Evolutionary conservation across 2,797 vertebrate genomes (phyloP).

Genomic region (Cirrhinus molitorella): DNA sequence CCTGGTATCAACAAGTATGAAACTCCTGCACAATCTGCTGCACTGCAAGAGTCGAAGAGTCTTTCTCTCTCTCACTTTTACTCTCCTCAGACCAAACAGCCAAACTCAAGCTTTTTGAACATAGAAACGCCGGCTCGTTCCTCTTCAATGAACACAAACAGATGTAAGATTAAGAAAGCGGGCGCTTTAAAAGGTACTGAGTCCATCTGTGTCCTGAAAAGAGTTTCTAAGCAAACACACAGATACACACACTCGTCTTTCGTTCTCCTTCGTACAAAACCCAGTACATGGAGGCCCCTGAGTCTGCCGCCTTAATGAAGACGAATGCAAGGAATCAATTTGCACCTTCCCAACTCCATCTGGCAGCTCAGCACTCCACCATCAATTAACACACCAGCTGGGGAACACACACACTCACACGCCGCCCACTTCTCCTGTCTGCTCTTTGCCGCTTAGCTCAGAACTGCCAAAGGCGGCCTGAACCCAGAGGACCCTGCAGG

Average conservation of each 20-base stretch:
- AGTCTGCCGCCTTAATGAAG: constrained; percentile 81
- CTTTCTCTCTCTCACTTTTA: neutral
- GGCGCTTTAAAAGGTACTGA: neutral
- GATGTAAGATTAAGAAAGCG: neutral
- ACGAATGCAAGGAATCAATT: constrained; percentile 84
- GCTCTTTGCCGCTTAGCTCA: constrained; percentile 31
- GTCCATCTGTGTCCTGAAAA: constrained; percentile 32
- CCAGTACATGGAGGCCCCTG: constrained; percentile 64
- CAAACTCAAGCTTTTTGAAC: constrained; percentile 37
- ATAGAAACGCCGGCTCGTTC: neutral
- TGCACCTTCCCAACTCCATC: constrained; percentile 82
- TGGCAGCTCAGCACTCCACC: constrained; percentile 76
- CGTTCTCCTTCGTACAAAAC: constrained; percentile 55
- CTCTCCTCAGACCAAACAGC: constrained; percentile 29
- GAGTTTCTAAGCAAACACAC: constrained; percentile 34
- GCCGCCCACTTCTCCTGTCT: constrained; percentile 46
- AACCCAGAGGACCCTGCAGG: neutral
- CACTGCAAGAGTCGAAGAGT: neutral
- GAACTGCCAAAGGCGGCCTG: constrained; percentile 29
- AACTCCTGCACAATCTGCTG: neutral
- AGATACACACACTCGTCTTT: constrained; percentile 4
- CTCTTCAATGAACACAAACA: constrained; percentile 12
- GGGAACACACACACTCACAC: constrained; percentile 74
- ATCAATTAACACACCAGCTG: constrained; percentile 83
- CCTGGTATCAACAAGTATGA: neutral